Evolutionary conservation across 2,797 vertebrate species (phyloP), one percentile per base, ranked within the genome.

Genomic region (Masticophis lateralis): DNA sequence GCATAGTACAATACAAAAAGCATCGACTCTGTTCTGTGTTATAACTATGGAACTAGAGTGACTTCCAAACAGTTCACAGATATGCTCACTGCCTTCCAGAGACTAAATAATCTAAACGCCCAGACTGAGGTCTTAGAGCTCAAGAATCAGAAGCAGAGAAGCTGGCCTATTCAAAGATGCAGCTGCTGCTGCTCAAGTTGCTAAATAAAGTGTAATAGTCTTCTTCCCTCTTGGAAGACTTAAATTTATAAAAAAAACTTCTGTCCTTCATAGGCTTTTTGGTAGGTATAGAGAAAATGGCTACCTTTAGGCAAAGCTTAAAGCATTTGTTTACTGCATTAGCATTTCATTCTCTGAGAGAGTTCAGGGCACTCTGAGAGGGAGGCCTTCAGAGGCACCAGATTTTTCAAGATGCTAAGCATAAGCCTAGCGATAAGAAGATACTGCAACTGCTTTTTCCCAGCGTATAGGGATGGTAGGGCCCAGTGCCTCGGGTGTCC

Each of bases 281-380:
- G 4, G 14, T 92, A 90, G 88, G 51, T 56, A 94, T 6, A 14
- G 55, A 94, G 86, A 60, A 93, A 94, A 14, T 79, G 61, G 66
- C 93, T 92, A 79, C 69, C 63, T 95, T 97, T 93, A 96, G 93
- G 28, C 90, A 96, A 94, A 92, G 93, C 43, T 92, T 96, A 94
- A 1, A 0, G 5, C 47, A 47, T 83, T 83, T 5, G 74, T 47
- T 83, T 83, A 83, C 20, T 22, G 37, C 74, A 83, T 47, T 22
- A 94, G 92, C 18, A 93, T 59, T 43, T 91, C 88, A 89, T 87
- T 55, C 37, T 13, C 53, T 14, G 7, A 59, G 83, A 93, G 93
- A 95, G 92, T 93, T 95, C 94, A 92, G 66, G 55, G 88, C 20
- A 63, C 88, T 94, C 74, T 94, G 94, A 92, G 93, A 60, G 92